phyloP scores from a whole-genome alignment of 2,888 invertebrate genomes.

The Aspidiotus rigidus region DNA sequence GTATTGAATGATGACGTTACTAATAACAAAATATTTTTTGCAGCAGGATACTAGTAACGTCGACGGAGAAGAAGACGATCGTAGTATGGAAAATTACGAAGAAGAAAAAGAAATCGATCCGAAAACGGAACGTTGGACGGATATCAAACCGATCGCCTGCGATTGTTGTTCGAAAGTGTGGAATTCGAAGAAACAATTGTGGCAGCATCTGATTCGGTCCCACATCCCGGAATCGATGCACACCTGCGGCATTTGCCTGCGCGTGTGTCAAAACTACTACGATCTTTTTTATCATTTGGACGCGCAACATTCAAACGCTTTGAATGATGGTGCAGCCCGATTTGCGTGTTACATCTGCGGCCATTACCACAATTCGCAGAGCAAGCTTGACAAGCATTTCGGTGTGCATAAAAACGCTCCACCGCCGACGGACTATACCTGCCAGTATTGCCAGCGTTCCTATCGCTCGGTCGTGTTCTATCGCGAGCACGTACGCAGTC shows the following conservation, averaged over 20 bases:
- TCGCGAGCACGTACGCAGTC: conserved; percentile 32
- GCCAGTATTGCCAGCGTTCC: conserved; percentile 35
- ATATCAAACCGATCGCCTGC: conserved; percentile 40
- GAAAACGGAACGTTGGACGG: conserved; percentile 30
- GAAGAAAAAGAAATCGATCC: not conserved
- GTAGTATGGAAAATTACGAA: no score
- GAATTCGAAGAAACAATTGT: conserved; percentile 53
- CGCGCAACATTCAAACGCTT: conserved; percentile 46
- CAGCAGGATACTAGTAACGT: no score
- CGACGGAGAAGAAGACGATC: no score
- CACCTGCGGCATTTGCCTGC: conserved; percentile 52
- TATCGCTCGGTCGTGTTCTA: conserved; percentile 32
- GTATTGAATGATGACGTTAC: no score
- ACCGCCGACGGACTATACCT: conserved; percentile 36
- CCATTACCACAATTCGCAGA: conserved; percentile 51
- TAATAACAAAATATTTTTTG: no score
- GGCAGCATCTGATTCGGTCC: conserved; percentile 53
- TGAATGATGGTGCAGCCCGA: conserved; percentile 48
- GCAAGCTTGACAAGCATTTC: conserved; percentile 50
- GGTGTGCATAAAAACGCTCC: conserved; percentile 46
- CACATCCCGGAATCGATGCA: conserved; percentile 51
- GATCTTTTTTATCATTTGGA: conserved; percentile 47
- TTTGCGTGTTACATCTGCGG: conserved; percentile 51
- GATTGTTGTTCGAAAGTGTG: conserved; percentile 53
- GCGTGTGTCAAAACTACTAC: conserved; percentile 48